Evolutionary conservation across 2,113 vertebrate species (phyloP).

Genomic region (Ceuthmochares aereus): DNA sequence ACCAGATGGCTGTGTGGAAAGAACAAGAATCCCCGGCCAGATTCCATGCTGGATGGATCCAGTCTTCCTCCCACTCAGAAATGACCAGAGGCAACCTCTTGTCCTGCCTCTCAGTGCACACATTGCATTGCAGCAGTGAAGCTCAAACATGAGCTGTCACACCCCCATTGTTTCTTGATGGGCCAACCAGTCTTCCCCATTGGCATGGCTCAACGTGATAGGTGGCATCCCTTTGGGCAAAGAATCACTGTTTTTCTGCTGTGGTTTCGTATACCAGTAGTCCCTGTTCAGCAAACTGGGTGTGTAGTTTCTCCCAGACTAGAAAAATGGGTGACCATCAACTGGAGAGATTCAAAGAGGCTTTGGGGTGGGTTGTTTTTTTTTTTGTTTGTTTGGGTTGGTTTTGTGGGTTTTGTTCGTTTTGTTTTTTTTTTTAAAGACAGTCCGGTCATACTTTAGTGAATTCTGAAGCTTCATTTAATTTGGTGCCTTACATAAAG

Average conservation of each 20-base stretch:
- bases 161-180: neutral
- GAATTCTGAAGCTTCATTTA: neutral
- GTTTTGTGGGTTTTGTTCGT: neutral
- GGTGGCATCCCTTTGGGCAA: neutral
- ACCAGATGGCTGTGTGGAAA: neutral
- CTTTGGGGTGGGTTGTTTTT: neutral
- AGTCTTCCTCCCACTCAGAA: neutral
- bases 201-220: neutral
- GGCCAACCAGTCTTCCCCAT: neutral
- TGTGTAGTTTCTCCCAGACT: neutral
- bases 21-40: neutral
- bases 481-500: neutral
- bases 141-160: neutral
- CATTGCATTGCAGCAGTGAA: neutral
- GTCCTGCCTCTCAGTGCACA: neutral
- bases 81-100: neutral
- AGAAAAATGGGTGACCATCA: neutral
- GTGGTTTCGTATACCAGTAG: neutral
- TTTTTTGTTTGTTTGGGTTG: no score
- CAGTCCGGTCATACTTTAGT: neutral
- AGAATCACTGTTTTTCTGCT: neutral
- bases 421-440: neutral
- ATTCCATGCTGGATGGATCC: neutral
- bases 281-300: neutral
- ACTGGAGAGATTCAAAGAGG: neutral